phyloP scores from a whole-genome alignment of 2,113 vertebrate species.

The Lamprologus callipterus region DNA sequence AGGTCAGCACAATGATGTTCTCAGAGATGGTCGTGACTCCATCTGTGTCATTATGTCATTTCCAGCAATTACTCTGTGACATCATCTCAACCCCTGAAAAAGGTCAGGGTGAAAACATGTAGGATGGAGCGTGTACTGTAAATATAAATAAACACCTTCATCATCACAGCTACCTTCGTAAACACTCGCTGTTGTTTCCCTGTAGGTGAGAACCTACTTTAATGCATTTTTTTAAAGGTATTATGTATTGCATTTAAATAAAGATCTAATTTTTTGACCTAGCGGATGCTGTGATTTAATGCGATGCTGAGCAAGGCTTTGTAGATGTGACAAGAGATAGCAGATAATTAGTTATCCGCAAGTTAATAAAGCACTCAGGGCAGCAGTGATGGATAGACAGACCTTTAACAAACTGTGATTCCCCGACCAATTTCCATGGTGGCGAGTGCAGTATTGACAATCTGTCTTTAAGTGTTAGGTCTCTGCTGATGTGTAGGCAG shows the following conservation, averaged over 20 bases:
- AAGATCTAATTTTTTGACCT: not conserved
- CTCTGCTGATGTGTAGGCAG: constrained; percentile 47
- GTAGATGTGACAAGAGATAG: constrained; percentile 14
- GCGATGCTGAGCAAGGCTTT: not conserved
- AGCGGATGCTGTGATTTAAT: not conserved
- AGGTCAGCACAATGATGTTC: constrained; percentile 15
- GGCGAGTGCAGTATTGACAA: constrained; percentile 48
- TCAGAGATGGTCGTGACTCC: constrained; percentile 41
- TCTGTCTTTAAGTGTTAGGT: constrained; percentile 56
- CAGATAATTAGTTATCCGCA: constrained; percentile 29
- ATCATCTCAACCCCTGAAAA: constrained; percentile 7
- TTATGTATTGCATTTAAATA: not conserved
- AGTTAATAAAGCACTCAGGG: constrained; percentile 41
- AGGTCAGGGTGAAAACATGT: not conserved
- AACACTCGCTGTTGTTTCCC: not conserved
- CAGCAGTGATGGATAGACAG: constrained; percentile 23
- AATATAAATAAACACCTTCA: not conserved
- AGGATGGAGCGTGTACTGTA: not conserved
- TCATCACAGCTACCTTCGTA: not conserved
- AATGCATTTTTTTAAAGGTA: not conserved
- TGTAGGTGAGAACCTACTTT: not conserved
- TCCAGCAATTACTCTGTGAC: constrained; percentile 28
- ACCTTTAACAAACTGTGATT: constrained; percentile 38
- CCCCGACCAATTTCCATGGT: constrained; percentile 28
- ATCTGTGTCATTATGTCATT: constrained; percentile 44